A percentile compares a stretch with the other conserved stretches of the same genome.
These are phyloP conservation scores for Oasisia sp. DNA, from an alignment of 2,888 invertebrate genomes.

Conservation along the genomic window DNA sequence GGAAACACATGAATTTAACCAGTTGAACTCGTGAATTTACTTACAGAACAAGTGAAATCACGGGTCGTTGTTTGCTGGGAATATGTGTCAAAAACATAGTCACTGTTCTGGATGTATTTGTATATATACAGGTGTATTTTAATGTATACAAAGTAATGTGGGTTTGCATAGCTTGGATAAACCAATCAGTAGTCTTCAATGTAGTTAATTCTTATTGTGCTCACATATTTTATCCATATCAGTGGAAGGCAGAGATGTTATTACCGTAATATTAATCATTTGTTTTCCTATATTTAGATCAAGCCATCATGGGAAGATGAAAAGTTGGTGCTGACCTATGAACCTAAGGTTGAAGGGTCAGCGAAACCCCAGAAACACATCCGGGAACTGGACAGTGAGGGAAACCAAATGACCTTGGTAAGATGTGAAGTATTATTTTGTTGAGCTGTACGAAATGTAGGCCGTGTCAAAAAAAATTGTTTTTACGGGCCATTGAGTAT, in stretches of 20 bases:
- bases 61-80: no score
- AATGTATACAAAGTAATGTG: no score
- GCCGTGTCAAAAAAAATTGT: neutral
- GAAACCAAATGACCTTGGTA: slow-evolving; percentile 8
- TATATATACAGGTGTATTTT: no score
- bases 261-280: neutral
- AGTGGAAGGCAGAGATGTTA: neutral
- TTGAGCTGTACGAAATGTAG: neutral
- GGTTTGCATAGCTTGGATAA: no score
- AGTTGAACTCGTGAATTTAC: no score
- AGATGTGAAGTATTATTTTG: neutral
- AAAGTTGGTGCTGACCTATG: slow-evolving; percentile 8
- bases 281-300: neutral
- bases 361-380: neutral
- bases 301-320: slow-evolving; percentile 19
- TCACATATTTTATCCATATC: no score
- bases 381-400: slow-evolving; percentile 17
- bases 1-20: no score
- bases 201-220: no score
- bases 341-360: neutral
- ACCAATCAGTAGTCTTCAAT: no score
- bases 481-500: neutral
- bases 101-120: no score
- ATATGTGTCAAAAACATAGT: no score
- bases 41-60: no score